Conservation (phyloP, 2,888 invertebrate genomes). For the Octonoba sinensis region DNA sequence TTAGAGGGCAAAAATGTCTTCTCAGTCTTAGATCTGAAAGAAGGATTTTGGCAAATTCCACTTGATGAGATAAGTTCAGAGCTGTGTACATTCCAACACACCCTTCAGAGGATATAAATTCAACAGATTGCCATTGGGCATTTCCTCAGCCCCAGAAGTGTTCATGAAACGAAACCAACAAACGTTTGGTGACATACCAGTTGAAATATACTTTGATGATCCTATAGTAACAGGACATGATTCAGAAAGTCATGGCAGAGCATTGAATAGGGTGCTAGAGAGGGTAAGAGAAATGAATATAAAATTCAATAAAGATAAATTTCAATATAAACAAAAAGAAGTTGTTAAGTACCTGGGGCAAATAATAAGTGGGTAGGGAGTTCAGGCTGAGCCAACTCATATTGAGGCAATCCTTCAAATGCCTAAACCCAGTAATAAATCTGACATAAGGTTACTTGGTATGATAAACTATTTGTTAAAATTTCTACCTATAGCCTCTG, state of each 20-base stretch:
- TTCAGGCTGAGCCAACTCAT: too few species aligned
- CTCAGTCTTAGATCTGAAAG: too few species aligned
- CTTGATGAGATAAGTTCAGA: conserved; percentile 26
- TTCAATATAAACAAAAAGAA: conserved; percentile 2
- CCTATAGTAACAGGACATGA: too few species aligned
- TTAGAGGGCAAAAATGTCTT: too few species aligned
- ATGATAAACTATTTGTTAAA: too few species aligned
- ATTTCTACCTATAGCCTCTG: too few species aligned
- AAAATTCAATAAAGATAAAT: conserved; percentile 3
- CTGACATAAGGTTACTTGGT: too few species aligned
- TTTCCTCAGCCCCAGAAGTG: conserved; percentile 25
- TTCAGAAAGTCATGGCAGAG: not conserved
- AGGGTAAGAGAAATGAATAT: not conserved
- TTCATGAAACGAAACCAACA: conserved; percentile 16
- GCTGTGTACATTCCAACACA: conserved; percentile 25
- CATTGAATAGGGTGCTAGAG: not conserved
- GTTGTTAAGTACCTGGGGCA: conserved; percentile 9
- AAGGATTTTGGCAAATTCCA: conserved; percentile 23
- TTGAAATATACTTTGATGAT: too few species aligned
- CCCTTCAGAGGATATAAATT: conserved; percentile 31
- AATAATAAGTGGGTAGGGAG: conserved; percentile 1
- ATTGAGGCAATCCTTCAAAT: too few species aligned
- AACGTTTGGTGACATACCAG: conserved; percentile 28
- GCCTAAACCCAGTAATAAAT: too few species aligned
- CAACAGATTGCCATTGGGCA: conserved; percentile 20